phyloP scores from a whole-genome alignment of 2,113 vertebrate species.

The Martes martes region DNA sequence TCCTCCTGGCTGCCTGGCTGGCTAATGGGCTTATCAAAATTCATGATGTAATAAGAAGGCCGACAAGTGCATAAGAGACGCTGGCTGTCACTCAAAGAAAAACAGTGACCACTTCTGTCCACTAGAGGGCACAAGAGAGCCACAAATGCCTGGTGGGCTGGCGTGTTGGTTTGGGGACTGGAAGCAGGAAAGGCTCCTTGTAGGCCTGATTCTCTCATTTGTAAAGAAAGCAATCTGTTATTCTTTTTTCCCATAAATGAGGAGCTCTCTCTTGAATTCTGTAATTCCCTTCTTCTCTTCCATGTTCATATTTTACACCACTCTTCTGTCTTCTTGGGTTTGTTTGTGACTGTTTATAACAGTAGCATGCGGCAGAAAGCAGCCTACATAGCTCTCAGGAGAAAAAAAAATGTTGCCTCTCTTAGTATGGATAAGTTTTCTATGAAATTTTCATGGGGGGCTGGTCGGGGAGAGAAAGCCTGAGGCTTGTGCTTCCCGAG shows the following conservation, averaged over 20 bases:
- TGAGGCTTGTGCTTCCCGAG: conserved; percentile 56
- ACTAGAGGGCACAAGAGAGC: conserved; percentile 81
- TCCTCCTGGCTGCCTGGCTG: conserved; percentile 82
- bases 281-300: background rate
- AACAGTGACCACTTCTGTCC: conserved; percentile 53
- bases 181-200: background rate
- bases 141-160: conserved; percentile 35
- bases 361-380: background rate
- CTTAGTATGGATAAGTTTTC: background rate
- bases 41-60: conserved; percentile 86
- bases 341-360: background rate
- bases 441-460: conserved; percentile 45
- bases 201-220: background rate
- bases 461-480: background rate
- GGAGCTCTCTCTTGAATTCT: background rate
- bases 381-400: background rate
- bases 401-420: background rate
- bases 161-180: rapidly evolving
- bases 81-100: conserved; percentile 71
- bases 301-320: background rate
- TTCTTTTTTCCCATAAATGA: background rate
- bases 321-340: background rate
- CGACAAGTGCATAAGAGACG: conserved; percentile 72
- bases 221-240: background rate
- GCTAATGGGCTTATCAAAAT: conserved; percentile 88